phyloP scores from a whole-genome alignment of 2,888 invertebrate species.

The Eupsilia transversa region DNA sequence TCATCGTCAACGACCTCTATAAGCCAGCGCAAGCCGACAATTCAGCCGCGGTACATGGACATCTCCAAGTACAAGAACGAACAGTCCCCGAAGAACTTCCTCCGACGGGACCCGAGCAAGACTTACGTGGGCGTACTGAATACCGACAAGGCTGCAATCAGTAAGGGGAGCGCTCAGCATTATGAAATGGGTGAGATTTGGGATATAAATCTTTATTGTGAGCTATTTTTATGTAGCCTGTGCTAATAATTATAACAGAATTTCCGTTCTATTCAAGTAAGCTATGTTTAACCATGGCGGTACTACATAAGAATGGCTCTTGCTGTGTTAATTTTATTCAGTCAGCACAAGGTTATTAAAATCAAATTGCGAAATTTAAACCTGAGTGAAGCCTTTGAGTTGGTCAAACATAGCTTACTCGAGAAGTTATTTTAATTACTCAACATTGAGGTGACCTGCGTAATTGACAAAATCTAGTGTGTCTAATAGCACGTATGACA shows the following conservation, averaged over 20 bases:
- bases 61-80: conserved; percentile 91
- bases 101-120: conserved; percentile 91
- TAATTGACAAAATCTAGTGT: not conserved
- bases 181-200: conserved; percentile 85
- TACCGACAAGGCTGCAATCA: conserved; percentile 67
- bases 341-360: not conserved
- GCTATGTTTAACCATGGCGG: too few relatives aligned
- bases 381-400: conserved; percentile 20
- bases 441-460: not conserved
- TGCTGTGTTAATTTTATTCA: not conserved
- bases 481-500: not conserved
- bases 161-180: conserved; percentile 84
- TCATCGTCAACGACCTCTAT: conserved; percentile 87
- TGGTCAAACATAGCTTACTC: not conserved
- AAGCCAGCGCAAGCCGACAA: conserved; percentile 76
- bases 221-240: not conserved
- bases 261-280: not conserved
- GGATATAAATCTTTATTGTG: not conserved
- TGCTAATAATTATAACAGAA: not conserved
- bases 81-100: conserved; percentile 85
- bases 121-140: conserved; percentile 84
- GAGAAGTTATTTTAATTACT: not conserved
- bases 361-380: not conserved
- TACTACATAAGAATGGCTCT: not conserved
- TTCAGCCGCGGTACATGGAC: conserved; percentile 90